Evolutionary conservation across 92 coral and sea anemone species (phyloP).

Genomic region (Blastomussa wellsi): DNA sequence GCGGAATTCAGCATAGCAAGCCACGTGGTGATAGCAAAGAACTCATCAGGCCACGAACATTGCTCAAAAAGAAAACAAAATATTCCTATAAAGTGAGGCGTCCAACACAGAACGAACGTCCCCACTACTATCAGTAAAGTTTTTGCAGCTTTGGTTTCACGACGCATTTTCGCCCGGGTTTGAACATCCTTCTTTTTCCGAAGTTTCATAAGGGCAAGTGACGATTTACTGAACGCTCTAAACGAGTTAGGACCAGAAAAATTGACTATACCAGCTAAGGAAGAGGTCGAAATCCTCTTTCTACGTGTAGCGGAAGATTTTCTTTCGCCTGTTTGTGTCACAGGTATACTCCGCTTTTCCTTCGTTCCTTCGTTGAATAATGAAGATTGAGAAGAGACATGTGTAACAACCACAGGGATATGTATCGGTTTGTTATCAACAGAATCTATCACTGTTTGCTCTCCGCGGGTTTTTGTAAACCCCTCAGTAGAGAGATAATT

Average conservation of each 20-base stretch:
- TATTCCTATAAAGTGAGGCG: slow-evolving; percentile 85
- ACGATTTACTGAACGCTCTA: slow-evolving; percentile 44
- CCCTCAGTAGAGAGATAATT: background rate
- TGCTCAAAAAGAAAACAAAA: slow-evolving; percentile 63
- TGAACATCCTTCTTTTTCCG: slow-evolving; percentile 37
- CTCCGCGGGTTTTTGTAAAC: background rate
- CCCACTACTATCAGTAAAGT: slow-evolving; percentile 81
- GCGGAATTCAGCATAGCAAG: slow-evolving; percentile 90
- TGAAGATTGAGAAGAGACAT: slow-evolving; percentile 3
- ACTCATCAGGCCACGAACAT: slow-evolving; percentile 77
- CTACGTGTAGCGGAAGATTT: slow-evolving; percentile 5
- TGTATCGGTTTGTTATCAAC: background rate
- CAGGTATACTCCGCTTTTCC: background rate
- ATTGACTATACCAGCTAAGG: background rate
- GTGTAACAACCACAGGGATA: slow-evolving; percentile 24
- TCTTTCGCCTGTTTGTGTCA: background rate
- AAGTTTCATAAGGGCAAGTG: slow-evolving; percentile 25
- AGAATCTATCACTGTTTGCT: background rate
- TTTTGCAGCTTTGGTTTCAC: slow-evolving; percentile 82
- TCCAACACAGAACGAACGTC: slow-evolving; percentile 78
- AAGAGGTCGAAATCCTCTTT: slow-evolving; percentile 18
- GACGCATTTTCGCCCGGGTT: slow-evolving; percentile 50
- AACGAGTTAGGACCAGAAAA: slow-evolving; percentile 24
- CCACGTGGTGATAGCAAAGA: slow-evolving; percentile 87
- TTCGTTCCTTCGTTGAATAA: background rate